Evolutionary conservation across 2,888 invertebrate genomes (phyloP), one percentile per base, ranked within the genome.

Genomic region (Tiliacea aurago): DNA sequence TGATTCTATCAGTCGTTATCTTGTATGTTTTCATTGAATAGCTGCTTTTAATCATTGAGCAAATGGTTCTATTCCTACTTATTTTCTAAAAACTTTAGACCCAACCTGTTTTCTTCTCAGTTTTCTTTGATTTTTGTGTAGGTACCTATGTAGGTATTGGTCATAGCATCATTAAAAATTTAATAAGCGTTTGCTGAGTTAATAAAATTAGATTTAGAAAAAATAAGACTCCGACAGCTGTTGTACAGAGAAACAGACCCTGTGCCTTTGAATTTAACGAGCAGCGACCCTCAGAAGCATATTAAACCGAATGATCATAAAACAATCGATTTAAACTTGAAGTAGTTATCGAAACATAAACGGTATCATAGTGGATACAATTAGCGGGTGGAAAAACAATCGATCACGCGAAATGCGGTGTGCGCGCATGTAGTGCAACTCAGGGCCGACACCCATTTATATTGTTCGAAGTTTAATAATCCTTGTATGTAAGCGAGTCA

Each of bases 371-470:
- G 73, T 69, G 63, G 59, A 63, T 80, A 43, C 59, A 75, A 81
- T 84, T 79, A 84, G 37, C 20, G 33, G 49, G 47, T 59, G n/a
- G 64, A 53, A 77, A 84, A 81, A 74, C 79, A 82, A 58, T 51
- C 47, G 59, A 81, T 79, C 84, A 84, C 69, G 82, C 84, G 41
- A 75, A 75, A 62, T 66, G 45, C 37, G 33, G 59, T 78, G 76
- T 66, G 72, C 20, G 59, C 37, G 73, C 74, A 53, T 63, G 68
- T 68, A 70, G 64, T 84, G 68, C 56, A 74, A 70, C 37, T 78
- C 76, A 81, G 76, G 79, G 81, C 33, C 65, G 53, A 37, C 4
- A 68, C 13, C 53, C 28, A 41, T 66, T 63, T 67, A n/a, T 62
- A 70, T 51, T 63, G 62, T 43, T 58, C 18, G 45, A 43, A 23